Base-by-base conservation (phyloP, 2,888 invertebrate species). In the Athalia cordata region DNA sequence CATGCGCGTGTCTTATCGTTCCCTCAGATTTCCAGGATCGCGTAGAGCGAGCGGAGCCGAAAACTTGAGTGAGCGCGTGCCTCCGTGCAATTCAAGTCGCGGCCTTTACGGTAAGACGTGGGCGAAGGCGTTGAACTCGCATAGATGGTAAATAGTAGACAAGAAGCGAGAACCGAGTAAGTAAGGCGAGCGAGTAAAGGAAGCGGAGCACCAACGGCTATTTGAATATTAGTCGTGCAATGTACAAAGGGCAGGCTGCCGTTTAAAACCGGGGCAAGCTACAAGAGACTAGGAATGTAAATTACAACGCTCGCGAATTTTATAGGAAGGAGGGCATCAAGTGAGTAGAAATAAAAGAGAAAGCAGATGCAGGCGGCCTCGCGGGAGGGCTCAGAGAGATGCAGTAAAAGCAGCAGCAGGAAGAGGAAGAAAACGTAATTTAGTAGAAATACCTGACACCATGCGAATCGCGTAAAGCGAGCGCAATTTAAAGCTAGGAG, bases 141-240 rank as follows among this genome's bases (percentile, higher is more conserved):
- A 50, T 64, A 75, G 75, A 75, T 75, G 75, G 75, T 64, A 75
- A 75, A 75, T 75, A 75, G 75, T 15, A 75, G 75, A 75, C 75
- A 75, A 75, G 62, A 75, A 62, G 64, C 50, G 62, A 62, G 9
- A 13, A 5, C 4, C 29, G 29, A 29, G 29, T 29, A 29, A 29
- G 29, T 29, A 29, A 29, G 29, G 29, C 29, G 29, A 29, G 29
- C 29, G 29, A 29, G 29, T 29, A 29, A 2, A 29, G 29, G 29
- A 2, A 29, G 29, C 29, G 29, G 29, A 29, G 29, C 61, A 62
- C 49, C 50, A 75, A 61, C 62, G 75, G 62, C 62, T 62, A 75
- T 75, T 75, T 75, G 62, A 75, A 75, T 75, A 62, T 75, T 75
- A 75, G 75, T 75, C 62, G 75, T 75, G 50, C 75, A 62, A 61